Base-by-base conservation (phyloP, 2,888 invertebrate genomes). In the Drosophila quasianomalipes region DNA sequence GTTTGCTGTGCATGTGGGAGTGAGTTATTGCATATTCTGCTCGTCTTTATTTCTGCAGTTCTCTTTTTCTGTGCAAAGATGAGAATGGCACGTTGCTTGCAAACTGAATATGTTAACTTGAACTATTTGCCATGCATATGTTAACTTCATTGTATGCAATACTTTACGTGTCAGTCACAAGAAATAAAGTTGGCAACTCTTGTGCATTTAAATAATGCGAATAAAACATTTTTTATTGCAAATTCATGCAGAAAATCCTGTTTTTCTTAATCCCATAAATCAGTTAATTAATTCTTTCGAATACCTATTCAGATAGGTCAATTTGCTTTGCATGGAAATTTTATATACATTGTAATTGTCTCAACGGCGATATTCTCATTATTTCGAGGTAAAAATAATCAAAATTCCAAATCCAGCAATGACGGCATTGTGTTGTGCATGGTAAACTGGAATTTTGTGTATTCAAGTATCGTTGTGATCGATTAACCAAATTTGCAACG, bases 401-500 rank as follows among this genome's bases (percentile, higher is more conserved):
- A 54, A 64, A 74, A 54, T 58, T 61, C 60, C 57, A 62, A 71
- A 66, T 66, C 28, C 33, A 62, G 49, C 54, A 41, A 67, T 73
- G 60, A 49, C 47, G 47, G 52, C 49, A 61, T 31, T 70, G 60
- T 49, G 64, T 47, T 60, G 66, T 70, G 86, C 86, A 89, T 85
- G 73, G 55, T 63, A 74, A 84, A 67, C 70, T 61, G 52, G 26
- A 65, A 62, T 74, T 59, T 65, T 79, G 67, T 70, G 69, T 84
- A 75, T 78, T 66, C 71, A 82, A 69, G 64, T 58, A 55, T 64
- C 69, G 66, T 75, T 68, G 66, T 81, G 62, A 86, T 86, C 89
- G 84, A 84, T 84, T 86, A 84, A 61, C 81, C 78, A 89, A 89
- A 86, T 76, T 68, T 44, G 64, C 33, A n/a, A 37, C 54, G 35